Conservation (phyloP, 2,113 vertebrate genomes). For the Gallinago paraguaiae region DNA sequence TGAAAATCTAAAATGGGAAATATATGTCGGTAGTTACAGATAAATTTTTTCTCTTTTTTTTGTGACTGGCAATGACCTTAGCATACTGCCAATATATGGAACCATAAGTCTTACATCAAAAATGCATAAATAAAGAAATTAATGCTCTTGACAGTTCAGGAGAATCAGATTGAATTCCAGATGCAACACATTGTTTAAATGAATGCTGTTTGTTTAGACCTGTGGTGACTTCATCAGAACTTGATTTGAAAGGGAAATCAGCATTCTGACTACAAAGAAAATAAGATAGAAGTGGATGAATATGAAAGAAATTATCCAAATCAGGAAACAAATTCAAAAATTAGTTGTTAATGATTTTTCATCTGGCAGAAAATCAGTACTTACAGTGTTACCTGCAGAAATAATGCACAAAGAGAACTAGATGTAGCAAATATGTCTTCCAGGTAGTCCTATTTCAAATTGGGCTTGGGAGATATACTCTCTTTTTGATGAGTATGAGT, state of each 20-base stretch:
- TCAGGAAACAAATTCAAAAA: slow-evolving; percentile 38
- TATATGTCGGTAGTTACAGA: not conserved
- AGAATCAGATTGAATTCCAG: not conserved
- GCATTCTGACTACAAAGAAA: not conserved
- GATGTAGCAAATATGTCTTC: not conserved
- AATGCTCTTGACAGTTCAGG: not conserved
- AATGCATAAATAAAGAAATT: not conserved
- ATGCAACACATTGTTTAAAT: not conserved
- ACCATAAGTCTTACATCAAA: not conserved
- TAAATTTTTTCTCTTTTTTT: not conserved
- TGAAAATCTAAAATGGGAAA: not conserved
- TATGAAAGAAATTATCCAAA: slow-evolving; percentile 34
- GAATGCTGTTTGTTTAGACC: not conserved
- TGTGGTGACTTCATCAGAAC: not conserved
- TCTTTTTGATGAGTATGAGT: accelerated
- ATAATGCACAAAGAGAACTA: not conserved
- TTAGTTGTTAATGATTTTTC: not conserved
- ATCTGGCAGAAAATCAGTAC: slow-evolving; percentile 3
- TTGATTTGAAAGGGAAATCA: slow-evolving; percentile 30
- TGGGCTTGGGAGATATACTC: not conserved
- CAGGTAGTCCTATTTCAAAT: not conserved
- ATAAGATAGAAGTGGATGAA: slow-evolving; percentile 16
- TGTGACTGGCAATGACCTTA: not conserved
- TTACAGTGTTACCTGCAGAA: not conserved
- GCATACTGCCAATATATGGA: not conserved